phyloP scores from a whole-genome alignment of 2,888 invertebrate genomes.

The Lycocerus yunnanus region DNA sequence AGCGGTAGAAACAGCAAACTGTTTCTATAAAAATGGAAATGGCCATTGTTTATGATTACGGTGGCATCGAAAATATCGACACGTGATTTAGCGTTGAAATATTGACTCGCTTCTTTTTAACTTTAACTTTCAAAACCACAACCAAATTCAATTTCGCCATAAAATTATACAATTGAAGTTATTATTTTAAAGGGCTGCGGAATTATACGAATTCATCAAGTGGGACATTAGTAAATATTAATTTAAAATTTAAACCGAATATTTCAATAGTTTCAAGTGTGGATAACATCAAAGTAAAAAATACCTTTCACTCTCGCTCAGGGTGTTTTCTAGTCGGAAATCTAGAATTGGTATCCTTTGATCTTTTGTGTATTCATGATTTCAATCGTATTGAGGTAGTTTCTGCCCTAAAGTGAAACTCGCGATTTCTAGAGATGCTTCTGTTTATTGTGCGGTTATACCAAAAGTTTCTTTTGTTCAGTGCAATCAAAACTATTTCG shows the following conservation, averaged over 20 bases:
- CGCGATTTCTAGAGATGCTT: constrained; percentile 7
- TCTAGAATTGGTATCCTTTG: constrained; percentile 23
- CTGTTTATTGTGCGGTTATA: constrained; percentile 10
- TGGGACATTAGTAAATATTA: constrained; percentile 1
- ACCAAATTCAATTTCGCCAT: neutral
- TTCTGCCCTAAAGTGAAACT: constrained; percentile 14
- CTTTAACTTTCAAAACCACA: neutral
- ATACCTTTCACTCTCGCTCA: constrained; percentile 7
- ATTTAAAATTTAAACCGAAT: constrained; percentile 7
- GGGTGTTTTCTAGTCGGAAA: constrained; percentile 16
- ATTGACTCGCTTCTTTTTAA: neutral
- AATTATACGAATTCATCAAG: neutral
- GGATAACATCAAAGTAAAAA: constrained; percentile 14
- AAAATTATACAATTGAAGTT: neutral
- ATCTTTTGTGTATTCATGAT: constrained; percentile 23
- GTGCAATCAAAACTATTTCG: neutral
- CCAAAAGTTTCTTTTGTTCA: constrained; percentile 3
- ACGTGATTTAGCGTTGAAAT: neutral
- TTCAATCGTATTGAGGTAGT: constrained; percentile 15
- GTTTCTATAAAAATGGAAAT: neutral
- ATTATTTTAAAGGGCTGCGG: too few relatives aligned
- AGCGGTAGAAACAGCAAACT: neutral
- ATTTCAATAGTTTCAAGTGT: neutral
- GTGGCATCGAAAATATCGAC: neutral
- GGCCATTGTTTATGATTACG: neutral